Evolutionary conservation across 2,113 vertebrate species (phyloP), one percentile per base, ranked within the genome.

Genomic region (Xyrauchen texanus): DNA sequence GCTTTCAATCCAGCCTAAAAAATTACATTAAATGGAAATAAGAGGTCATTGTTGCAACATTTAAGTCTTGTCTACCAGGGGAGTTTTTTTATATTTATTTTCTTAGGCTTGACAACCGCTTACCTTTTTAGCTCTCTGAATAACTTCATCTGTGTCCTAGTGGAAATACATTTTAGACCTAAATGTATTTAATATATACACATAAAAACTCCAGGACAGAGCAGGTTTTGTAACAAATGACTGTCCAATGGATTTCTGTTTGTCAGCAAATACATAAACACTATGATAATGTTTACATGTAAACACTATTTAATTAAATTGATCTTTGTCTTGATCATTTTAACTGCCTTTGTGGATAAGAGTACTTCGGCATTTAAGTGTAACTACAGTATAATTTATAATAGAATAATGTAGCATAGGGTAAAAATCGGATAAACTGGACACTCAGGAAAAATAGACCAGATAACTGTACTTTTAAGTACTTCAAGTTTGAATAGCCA

Each of bases 1-100:
- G 88, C 83, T 82, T 0, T 45, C 42, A 91, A 71, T 63, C 84
- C 86, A 34, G 86, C 77, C 91, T 93, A 4, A 4, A 77, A 34
- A 85, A 75, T 79, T 49, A 82, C 83, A 86, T 84, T 55, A n/a
- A 49, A 45, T 66, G 2, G 45, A 34, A 5, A 63, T 21, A 68
- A 57, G 21, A 10, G 8, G 51, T 76, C 5, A 49, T 15, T 7
- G 6, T 42, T 73, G 45, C 9, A 51, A 55, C 12, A 53, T 53
- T 16, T 16, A 2, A 11, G 4, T n/a, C 6, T 81, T 49, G 13
- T 8, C 8, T 47, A 13, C 42, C 12, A 12, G 15, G n/a, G 11
- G n/a, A n/a, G 10, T n/a, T 58, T 62, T 68, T 8, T 64, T 34
- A 42, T 6, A 12, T 53, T 71, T 64, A 15, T 75, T 71, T 52